Evolutionary conservation across 2,113 vertebrate genomes (phyloP), one percentile per base, ranked within the genome.

Genomic region (Dicaeum eximium): DNA sequence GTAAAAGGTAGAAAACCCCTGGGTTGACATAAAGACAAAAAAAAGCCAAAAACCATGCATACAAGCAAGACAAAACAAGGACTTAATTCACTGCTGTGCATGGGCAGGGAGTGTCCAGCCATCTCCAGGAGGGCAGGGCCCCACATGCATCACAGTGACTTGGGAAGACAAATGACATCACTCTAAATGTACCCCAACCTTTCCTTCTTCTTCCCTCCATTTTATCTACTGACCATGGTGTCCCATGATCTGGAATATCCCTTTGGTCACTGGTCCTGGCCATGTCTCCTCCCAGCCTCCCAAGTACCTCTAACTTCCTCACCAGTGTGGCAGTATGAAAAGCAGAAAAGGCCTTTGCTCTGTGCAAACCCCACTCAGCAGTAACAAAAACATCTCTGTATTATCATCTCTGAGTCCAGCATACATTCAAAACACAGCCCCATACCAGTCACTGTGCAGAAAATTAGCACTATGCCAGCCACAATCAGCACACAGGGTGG

Each of bases 161-260:
- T 23, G 18, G 44, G 15, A 60, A 33, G 27, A 66, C 18, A 38
- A 74, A 30, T 5, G 0, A 15, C 7, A 38, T 73, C 33, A n/a
- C 23, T 20, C 28, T 37, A 45, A 73, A 58, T 0, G 0, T 37
- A 50, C 8, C 4, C 7, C 10, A 25, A 30, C 12, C 14, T 48
- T 35, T 66, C 31, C 51, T 66, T 75, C 35, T 24, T 48, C 30
- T 42, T 35, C 51, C 22, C 18, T 48, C 14, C 27, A 27, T 11
- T 80, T 73, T 19, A 33, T 11, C 30, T 21, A 9, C 37, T 66
- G 51, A 80, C 13, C 61, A 17, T 25, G 25, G 23, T 24, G 22
- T 11, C 31, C 20, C 13, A 16, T 5, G 44, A 3, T 33, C 28
- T 73, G 51, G 51, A 58, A 66, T n/a, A 58, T 38, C 28, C 33